Percentiles rank a stretch among this genome's conserved stretches.
Conservation (phyloP, 2,888 invertebrate species). For the Baronia brevicornis region DNA sequence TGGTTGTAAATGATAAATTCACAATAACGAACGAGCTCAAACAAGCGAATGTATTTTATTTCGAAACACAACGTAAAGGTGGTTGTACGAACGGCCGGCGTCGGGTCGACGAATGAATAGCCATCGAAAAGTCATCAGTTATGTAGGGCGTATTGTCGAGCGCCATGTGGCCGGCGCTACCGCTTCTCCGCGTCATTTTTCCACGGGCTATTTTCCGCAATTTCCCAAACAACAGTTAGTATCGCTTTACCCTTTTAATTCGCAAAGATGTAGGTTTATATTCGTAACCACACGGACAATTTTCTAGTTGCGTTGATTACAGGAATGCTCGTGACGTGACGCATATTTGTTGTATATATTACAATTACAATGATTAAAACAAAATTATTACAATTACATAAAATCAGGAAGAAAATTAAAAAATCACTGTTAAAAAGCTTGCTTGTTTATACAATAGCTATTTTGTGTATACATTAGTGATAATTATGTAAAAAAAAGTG, state of each 20-base stretch:
- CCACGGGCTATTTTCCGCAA: constrained; percentile 58
- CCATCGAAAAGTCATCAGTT: constrained; percentile 75
- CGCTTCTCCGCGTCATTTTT: constrained; percentile 59
- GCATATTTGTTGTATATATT: no score
- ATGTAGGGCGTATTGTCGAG: constrained; percentile 65
- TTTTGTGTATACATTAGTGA: no score
- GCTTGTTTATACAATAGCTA: no score
- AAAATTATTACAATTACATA: no score
- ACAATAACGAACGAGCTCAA: constrained; percentile 9
- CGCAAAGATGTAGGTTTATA: constrained; percentile 38
- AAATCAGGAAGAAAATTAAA: no score
- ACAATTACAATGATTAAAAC: no score
- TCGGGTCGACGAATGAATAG: constrained; percentile 60
- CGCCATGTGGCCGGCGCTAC: constrained; percentile 62
- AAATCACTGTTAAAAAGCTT: no score
- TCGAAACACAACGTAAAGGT: neutral
- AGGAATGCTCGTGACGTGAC: no score
- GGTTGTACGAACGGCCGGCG: constrained; percentile 26
- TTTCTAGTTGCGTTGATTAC: constrained; percentile 17
- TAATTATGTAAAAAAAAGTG: no score
- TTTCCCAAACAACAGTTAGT: constrained; percentile 56
- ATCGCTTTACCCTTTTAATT: constrained; percentile 45
- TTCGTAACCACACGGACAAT: constrained; percentile 30
- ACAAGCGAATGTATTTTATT: constrained; percentile 2
- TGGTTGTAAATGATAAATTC: constrained; percentile 4